Conservation (phyloP, 2,113 vertebrate genomes). For the Chascanopsetta lugubris region DNA sequence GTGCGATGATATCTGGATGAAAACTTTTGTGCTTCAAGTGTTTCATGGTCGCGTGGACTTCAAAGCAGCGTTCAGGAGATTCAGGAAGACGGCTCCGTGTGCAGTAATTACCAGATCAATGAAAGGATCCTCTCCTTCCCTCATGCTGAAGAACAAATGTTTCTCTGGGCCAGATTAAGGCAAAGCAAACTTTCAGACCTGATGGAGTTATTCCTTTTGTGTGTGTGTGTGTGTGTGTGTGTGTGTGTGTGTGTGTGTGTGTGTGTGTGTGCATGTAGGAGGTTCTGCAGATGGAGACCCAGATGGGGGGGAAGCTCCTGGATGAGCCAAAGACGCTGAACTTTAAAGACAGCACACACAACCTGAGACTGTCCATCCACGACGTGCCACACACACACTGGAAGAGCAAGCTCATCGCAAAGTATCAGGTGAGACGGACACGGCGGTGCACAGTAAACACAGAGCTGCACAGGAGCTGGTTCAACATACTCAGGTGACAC, state of each 20-base stretch:
- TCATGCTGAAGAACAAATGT: slow-evolving; percentile 7
- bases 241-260: too few species aligned
- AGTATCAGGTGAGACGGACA: slow-evolving; percentile 89
- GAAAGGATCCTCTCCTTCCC: slow-evolving; percentile 9
- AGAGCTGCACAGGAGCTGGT: too few species aligned
- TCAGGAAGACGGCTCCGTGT: neutral
- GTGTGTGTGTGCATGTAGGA: slow-evolving; percentile 86
- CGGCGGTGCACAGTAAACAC: neutral
- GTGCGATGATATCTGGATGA: slow-evolving; percentile 19
- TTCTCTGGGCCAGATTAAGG: slow-evolving; percentile 5
- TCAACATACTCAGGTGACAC: too few species aligned
- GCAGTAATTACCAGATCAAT: slow-evolving; percentile 36
- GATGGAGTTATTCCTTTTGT: neutral
- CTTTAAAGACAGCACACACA: slow-evolving; percentile 96
- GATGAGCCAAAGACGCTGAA: slow-evolving; percentile 94
- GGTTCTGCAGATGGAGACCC: slow-evolving; percentile 92
- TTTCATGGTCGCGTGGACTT: slow-evolving; percentile 17
- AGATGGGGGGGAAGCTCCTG: slow-evolving; percentile 93
- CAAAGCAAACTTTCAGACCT: slow-evolving; percentile 11
- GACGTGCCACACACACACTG: slow-evolving; percentile 91
- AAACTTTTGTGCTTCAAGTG: slow-evolving; percentile 28
- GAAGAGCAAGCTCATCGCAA: slow-evolving; percentile 95
- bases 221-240: too few species aligned
- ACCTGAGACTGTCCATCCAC: slow-evolving; percentile 92
- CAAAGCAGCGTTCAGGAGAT: slow-evolving; percentile 3